Conservation (phyloP, 2,888 invertebrate species). For the Nebria brevicollis region DNA sequence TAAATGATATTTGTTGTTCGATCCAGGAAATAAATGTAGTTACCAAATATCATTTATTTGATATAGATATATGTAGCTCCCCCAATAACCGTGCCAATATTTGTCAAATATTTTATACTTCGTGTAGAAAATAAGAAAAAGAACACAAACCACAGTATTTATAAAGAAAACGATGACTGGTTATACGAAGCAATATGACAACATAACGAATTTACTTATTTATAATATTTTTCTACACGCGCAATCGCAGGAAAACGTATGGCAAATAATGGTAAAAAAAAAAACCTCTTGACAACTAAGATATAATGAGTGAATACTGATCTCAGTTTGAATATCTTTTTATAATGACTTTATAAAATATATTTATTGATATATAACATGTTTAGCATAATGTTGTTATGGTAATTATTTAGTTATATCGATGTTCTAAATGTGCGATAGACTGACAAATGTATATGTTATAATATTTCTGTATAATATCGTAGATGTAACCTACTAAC, state of each 20-base stretch:
- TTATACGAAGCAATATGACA: constrained; percentile 37
- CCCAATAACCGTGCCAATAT: constrained; percentile 42
- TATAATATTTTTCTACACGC: constrained; percentile 44
- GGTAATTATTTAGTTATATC: constrained; percentile 38
- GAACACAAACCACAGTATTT: neutral
- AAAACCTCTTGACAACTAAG: constrained; percentile 16
- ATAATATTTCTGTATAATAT: constrained; percentile 36
- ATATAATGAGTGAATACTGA: constrained; percentile 36
- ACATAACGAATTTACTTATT: constrained; percentile 36
- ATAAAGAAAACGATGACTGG: neutral
- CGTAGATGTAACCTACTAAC: constrained; percentile 29
- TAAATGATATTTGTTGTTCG: neutral
- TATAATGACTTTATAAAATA: constrained; percentile 35
- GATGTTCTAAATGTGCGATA: constrained; percentile 47
- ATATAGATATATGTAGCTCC: neutral
- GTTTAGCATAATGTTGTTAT: constrained; percentile 43
- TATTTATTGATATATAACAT: constrained; percentile 39
- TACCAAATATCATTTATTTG: neutral
- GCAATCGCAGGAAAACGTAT: constrained; percentile 29
- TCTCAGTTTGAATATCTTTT: constrained; percentile 42
- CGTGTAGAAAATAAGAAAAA: constrained; percentile 39
- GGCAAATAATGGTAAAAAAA: constrained; percentile 34
- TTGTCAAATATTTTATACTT: constrained; percentile 44
- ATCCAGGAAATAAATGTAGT: too few relatives aligned
- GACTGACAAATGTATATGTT: constrained; percentile 46